Base-by-base conservation (phyloP, 2,888 invertebrate genomes). In the Incurvaria masculella region DNA sequence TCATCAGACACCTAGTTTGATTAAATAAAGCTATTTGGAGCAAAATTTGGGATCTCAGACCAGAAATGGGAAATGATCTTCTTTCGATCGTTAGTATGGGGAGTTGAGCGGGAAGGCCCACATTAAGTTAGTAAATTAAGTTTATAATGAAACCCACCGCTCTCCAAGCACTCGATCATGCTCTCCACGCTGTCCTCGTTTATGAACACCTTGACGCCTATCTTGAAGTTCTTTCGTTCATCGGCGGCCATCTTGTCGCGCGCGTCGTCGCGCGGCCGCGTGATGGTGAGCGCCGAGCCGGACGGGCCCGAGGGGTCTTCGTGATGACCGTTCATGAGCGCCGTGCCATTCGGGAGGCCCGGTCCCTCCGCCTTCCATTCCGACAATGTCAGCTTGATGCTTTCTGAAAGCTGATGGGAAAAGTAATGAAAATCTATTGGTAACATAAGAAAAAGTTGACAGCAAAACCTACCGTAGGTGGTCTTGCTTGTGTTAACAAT, bases 161-260 rank as follows among this genome's bases (percentile, higher is more conserved):
- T 85, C 48, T 87, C 82, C 51, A 94, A 73, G 20, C 92, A 91
- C 58, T 91, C 86, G 8, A 72, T 79, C 46, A 94, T 67, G 26
- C 82, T 81, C 1, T 80, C 72, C 39, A 82, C 79, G 53, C 87
- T 83, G 49, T 86, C 81, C 57, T 83, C 83, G 54, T 89, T 89
- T 14, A 94, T 76, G 65, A 94, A 94, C 56, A 95, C 81, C 73
- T 96, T 95, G 1, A 91, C 88, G 38, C 91, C 91, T 56, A 93
- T 87, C 72, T 92, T 91, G 27, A 92, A 74, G 57, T 91, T 88
- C 57, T 86, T 83, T 41, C 90, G 74, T 54, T 88, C 87, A 53
- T 88, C 84, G 56, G 86, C 87, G 1, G 80, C 81, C 64, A 88
- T 81, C 61, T 85, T 85, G 52, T 74, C 76, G 44, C 79, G 71